phyloP scores from a whole-genome alignment of 2,888 invertebrate species.

The Lycia hirtaria region DNA sequence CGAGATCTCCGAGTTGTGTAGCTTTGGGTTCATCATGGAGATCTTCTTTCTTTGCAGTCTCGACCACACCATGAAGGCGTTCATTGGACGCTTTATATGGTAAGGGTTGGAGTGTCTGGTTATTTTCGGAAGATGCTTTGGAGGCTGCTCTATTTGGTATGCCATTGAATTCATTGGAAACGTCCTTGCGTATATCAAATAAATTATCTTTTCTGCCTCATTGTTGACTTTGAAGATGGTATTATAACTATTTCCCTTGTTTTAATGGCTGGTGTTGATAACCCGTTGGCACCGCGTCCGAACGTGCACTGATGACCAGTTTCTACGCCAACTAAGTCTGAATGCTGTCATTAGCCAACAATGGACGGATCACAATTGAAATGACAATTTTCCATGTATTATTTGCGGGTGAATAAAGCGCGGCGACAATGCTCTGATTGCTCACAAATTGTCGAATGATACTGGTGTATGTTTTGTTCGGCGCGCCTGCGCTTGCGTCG shows the following conservation, averaged over 20 bases:
- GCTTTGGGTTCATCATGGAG: conserved; percentile 92
- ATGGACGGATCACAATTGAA: conserved; percentile 75
- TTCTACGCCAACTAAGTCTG: conserved; percentile 70
- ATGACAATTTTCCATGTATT: conserved; percentile 84
- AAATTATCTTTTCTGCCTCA: conserved; percentile 1
- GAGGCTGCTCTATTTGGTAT: conserved; percentile 62
- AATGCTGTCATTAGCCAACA: conserved; percentile 83
- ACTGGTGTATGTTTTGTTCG: conserved; percentile 80
- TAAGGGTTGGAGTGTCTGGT: conserved; percentile 85
- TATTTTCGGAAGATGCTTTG: conserved; percentile 63
- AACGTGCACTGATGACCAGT: conserved; percentile 71
- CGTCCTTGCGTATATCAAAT: not conserved
- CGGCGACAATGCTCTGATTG: conserved; percentile 85
- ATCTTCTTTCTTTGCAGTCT: conserved; percentile 94
- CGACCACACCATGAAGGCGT: conserved; percentile 99
- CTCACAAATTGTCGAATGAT: conserved; percentile 86
- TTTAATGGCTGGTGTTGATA: conserved; percentile 23
- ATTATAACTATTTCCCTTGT: not conserved
- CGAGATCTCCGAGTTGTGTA: conserved; percentile 92
- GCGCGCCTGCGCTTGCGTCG: conserved; percentile 66
- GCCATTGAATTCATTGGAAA: conserved; percentile 59
- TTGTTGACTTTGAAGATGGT: not conserved
- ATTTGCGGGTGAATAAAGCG: conserved; percentile 84
- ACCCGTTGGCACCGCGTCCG: conserved; percentile 60
- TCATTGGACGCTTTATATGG: conserved; percentile 98